Base-by-base conservation (phyloP, 2,888 invertebrate species). In the Brachyptera risi region DNA sequence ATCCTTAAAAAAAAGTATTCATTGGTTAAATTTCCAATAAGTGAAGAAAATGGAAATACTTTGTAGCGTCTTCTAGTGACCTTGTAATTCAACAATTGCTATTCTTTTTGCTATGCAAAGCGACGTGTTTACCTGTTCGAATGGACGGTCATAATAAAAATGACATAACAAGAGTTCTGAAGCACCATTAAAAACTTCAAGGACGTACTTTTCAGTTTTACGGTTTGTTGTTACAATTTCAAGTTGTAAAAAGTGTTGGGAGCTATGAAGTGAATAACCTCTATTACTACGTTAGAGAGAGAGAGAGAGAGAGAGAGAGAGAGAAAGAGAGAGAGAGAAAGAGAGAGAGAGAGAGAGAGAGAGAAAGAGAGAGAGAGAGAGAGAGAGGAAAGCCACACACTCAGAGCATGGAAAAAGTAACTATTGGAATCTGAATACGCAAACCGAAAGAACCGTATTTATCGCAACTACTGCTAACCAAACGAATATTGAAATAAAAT, bases 131-230 rank as follows among this genome's bases (percentile, higher is more conserved):
- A 47, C 47, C 47, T 47, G 47, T n/a, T n/a, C n/a, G n/a, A n/a
- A n/a, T 23, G 47, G 47, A 17, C 19, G 31, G 11, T 5, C 5
- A 31, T 7, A 31, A 24, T 47, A 21, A 47, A 47, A 47, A 23
- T 47, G 47, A 21, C 47, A 24, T 47, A 17, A 47, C n/a, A 47
- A 47, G 23, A 42, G 42, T n/a, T 47, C 23, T n/a, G n/a, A 21
- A 47, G 24, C 47, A 47, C 47, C 47, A 24, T 47, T 13, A 47
- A 47, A 47, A 47, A 47, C 23, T 47, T 47, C 47, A 47, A 47
- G 47, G 47, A 24, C 47, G 21, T n/a, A n/a, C n/a, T n/a, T 13
- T 24, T 24, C 5, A 47, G 24, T 7, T 21, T 47, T 47, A 47
- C 24, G 23, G 47, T 47, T 47, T 47, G 47, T 47, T 47, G 47